Evolutionary conservation across 2,888 invertebrate species (phyloP), one percentile per base, ranked within the genome.

Genomic region (Nomada lathburiana): DNA sequence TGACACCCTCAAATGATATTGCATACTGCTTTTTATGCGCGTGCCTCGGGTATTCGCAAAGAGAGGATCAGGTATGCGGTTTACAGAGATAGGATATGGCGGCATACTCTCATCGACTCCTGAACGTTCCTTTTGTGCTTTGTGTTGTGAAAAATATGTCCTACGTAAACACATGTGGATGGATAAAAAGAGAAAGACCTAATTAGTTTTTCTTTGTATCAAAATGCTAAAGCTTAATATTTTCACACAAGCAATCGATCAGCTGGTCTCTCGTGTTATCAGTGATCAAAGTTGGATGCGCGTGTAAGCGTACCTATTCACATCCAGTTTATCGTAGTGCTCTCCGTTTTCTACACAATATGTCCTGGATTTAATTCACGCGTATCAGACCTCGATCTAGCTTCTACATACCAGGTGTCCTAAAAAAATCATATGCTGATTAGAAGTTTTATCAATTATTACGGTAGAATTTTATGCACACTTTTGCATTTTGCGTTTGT

Each of bases 21-120:
- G 88, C 75, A 92, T 89, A 71, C 86, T 63, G 5, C 69, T 57
- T 11, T 75, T 65, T 87, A 63, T 75, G 80, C 73, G 90, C 7
- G 62, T 88, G 26, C 89, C 76, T 42, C 72, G 74, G 10, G 86
- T 87, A 36, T 80, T 63, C 67, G 85, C 67, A 10, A 70, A 80
- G 53, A 72, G n/a, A 74, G 86, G 76, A 81, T 72, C 70, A 16
- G 90, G 88, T 82, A 88, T 89, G 44, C 73, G 72, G 53, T 71
- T 26, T 16, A 83, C 82, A 60, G 89, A 87, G 29, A 84, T 86
- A 47, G 91, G 81, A 75, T 89, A 84, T 68, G 90, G 50, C 47
- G 90, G 90, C 70, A 88, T 80, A 86, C 90, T 91, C 76, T 91
- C 89, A 73, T 93, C 92, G 82, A 88, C 82, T 79, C 92, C 92